Evolutionary conservation across 2,888 invertebrate species (phyloP), one percentile per base, ranked within the genome.

Genomic region (Margaritifera margaritifera): DNA sequence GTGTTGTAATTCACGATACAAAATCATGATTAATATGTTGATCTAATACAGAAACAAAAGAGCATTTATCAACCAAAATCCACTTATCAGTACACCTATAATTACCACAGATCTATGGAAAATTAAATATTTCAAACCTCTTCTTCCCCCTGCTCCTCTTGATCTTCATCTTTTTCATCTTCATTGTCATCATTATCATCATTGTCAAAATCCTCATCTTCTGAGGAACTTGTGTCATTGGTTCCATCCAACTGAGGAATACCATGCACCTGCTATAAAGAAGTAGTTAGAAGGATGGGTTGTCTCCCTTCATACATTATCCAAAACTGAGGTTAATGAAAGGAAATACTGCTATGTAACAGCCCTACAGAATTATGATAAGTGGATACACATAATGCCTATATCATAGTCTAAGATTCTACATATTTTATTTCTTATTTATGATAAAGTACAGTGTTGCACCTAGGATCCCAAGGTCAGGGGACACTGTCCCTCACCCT

Each of bases 131-230:
- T 22, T 57, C 65, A 71, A 69, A 88, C 89, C 86, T 89, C 88
- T 71, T 88, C 88, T 74, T 86, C 86, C 58, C 83, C 88, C 53
- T 90, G 90, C 69, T 94, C 94, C 59, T 92, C 91, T 77, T 92
- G 92, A 66, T 93, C 94, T 80, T 95, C 95, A 72, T 95, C 94
- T 31, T 95, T 94, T 81, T 94, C 94, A 74, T 94, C 93, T 55
- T 93, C 93, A 64, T 93, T 84, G 62, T 87, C 91, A 6, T 93
- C 89, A 84, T 92, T 88, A 84, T 92, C 93, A 75, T 92, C 93
- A 4, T 93, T 92, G 75, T 95, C 95, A 79, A 94, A 94, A 68
- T 95, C 95, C 75, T 95, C 95, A 73, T 95, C 95, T 20, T 91
- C 91, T 27, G 91, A 91, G 65, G 92, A 92, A 71, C 92, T 92